phyloP scores from a whole-genome alignment of 2,797 vertebrate species.

The Crocodylus rhombifer region DNA sequence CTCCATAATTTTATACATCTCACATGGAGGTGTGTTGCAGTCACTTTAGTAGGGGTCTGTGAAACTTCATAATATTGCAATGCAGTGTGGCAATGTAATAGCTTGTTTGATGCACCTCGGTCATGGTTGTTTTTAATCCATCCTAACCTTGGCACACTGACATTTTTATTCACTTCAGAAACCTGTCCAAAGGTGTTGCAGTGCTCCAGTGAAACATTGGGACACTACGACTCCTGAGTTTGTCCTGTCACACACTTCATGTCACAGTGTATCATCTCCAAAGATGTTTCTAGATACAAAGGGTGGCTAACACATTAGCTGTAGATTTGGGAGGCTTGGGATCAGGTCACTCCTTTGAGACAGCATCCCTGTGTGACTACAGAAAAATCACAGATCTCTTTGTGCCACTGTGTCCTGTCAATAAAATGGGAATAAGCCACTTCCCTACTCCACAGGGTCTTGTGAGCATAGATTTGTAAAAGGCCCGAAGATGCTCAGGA shows the following conservation, averaged over 20 bases:
- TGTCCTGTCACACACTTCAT: conserved; percentile 1
- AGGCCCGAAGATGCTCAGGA: not conserved
- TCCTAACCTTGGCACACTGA: not conserved
- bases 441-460: not conserved
- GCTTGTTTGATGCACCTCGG: rapidly evolving
- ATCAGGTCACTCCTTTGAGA: not conserved
- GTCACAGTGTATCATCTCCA: not conserved
- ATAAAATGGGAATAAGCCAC: not conserved
- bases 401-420: not conserved
- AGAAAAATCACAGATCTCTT: not conserved
- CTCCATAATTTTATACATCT: not conserved
- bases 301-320: conserved; percentile 51
- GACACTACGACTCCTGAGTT: not conserved
- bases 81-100: not conserved
- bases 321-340: conserved; percentile 44
- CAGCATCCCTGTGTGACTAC: conserved; percentile 6
- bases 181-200: not conserved
- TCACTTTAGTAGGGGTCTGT: rapidly evolving
- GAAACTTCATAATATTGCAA: rapidly evolving
- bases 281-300: conserved; percentile 27
- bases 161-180: not conserved
- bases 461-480: not conserved
- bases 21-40: not conserved
- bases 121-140: rapidly evolving
- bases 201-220: not conserved